These are phyloP conservation scores for Alviniconcha strummeri DNA, from an alignment of 2,888 invertebrate genomes.

Conservation along the genomic window DNA sequence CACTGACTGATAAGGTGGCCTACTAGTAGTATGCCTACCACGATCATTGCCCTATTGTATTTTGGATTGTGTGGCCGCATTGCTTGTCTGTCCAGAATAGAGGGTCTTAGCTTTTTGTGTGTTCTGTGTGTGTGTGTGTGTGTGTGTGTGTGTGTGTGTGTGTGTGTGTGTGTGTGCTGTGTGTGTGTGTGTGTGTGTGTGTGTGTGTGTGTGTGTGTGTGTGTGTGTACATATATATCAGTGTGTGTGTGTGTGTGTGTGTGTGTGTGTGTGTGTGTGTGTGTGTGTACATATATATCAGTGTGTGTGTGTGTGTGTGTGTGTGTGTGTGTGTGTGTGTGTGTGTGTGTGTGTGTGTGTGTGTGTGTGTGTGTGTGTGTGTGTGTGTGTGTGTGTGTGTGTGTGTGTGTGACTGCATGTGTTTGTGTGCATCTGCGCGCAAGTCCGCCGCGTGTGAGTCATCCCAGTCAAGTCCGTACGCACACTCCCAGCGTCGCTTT, in stretches of 20 bases:
- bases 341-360: conserved; percentile 11
- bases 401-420: background rate
- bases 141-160: conserved; percentile 1
- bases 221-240: background rate
- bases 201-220: background rate
- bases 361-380: conserved; percentile 11
- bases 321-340: background rate
- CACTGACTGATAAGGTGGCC: too few relatives aligned
- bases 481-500: too few relatives aligned
- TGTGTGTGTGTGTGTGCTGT: background rate
- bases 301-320: background rate
- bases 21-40: too few relatives aligned
- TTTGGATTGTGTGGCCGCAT: background rate
- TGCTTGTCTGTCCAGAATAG: background rate
- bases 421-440: background rate
- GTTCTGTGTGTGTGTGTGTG: background rate
- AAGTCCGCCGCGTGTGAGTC: background rate
- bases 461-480: too few relatives aligned
- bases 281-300: background rate
- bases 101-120: background rate
- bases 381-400: background rate
- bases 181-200: background rate
- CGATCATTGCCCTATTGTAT: background rate
- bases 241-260: background rate
- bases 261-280: background rate